Evolutionary conservation across 92 coral and sea anemone species (phyloP), one percentile per base, ranked within the genome.

Genomic region (Paragorgia papillata): DNA sequence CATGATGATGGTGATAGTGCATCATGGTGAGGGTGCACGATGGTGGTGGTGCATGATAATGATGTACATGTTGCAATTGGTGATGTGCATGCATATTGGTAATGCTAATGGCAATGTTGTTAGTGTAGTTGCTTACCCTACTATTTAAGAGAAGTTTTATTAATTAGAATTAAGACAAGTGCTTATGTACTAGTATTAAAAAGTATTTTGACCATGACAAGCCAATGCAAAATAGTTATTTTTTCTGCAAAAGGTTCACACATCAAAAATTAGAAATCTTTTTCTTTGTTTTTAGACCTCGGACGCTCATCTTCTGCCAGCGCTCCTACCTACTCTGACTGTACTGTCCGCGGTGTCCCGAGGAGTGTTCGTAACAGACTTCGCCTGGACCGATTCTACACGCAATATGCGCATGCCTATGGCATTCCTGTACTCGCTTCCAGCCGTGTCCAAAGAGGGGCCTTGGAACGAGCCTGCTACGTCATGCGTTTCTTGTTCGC

Each of bases 391-490:
- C 43, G 21, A 1, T 79, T 79, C 57, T 79, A 79, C 41, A 57
- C 63, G 4, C 62, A 79, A 53, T 79, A 79, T 46, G 67, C 75
- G 69, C 84, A 79, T 32, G 84, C 84, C 22, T 79, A 79, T 64
- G 84, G 84, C 9, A 79, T 79, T 50, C 84, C 84, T 0, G 75
- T 79, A 27, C 53, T 79, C 59, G 54, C 66, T 21, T 79, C 84
- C 21, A 56, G 78, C 48, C 78, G 62, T 27, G 78, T 71, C 9
- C n/a, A 24, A 54, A 34, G 32, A 20, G 14, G 32, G 32, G 96
- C 99, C 21, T 80, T 95, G 31, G 83, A 86, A 66, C 80, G 99
- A 73, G 99, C 99, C 15, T 95, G 99, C 66, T 95, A 95, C 57
- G 90, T 91, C 35, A 97, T 91, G 28, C 84, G 89, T 22, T 95